Conservation (phyloP, 2,797 vertebrate genomes). For the Notoglanidium macrostoma region DNA sequence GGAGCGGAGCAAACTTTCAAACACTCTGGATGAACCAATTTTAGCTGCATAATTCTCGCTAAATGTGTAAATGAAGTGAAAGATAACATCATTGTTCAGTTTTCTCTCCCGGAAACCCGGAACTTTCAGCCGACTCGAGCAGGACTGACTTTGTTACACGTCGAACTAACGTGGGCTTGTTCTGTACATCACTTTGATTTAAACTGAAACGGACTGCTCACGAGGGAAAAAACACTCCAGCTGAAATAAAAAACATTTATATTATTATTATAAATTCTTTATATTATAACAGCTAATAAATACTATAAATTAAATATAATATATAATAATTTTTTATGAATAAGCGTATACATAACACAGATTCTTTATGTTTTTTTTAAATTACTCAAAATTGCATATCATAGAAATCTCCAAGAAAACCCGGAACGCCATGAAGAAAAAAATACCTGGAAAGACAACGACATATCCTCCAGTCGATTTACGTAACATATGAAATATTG, state of each 20-base stretch:
- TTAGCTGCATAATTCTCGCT: conserved; percentile 40
- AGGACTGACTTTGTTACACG: neutral
- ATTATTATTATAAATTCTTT: no score
- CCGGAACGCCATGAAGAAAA: neutral
- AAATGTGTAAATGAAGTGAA: conserved; percentile 44
- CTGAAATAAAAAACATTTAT: neutral
- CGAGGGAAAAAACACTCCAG: neutral
- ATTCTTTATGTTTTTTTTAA: neutral
- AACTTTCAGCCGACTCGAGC: conserved; percentile 6
- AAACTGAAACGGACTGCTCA: neutral
- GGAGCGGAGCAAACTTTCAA: conserved; percentile 4
- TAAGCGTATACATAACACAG: no score
- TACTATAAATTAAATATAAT: neutral
- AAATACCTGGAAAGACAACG: neutral
- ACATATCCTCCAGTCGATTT: neutral
- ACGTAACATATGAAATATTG: neutral
- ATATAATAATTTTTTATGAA: no score
- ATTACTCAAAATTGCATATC: neutral
- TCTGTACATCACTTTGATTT: neutral
- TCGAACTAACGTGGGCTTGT: neutral
- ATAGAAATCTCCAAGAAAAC: neutral
- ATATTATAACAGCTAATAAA: neutral
- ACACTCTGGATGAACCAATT: conserved; percentile 28
- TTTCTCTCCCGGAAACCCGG: neutral
- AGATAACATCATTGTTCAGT: conserved; percentile 31